These are phyloP conservation scores for Callipepla squamata DNA, from an alignment of 2,113 vertebrate genomes.

Conservation along the genomic window DNA sequence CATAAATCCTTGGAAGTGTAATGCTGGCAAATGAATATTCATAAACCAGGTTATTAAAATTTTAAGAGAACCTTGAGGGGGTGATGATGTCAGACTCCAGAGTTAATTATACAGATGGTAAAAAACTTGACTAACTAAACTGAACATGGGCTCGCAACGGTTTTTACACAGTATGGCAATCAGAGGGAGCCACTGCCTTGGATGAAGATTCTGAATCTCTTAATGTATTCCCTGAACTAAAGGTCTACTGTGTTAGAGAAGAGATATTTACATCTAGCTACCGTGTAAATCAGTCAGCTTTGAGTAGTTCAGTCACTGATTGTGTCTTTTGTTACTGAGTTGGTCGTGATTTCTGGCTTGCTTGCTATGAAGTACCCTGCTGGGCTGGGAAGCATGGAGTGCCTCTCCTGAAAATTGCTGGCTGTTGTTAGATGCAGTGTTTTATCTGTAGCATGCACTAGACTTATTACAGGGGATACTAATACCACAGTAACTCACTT, in stretches of 20 bases:
- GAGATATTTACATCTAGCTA: background rate
- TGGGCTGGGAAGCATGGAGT: background rate
- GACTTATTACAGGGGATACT: background rate
- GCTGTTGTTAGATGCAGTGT: background rate
- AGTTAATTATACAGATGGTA: conserved; percentile 38
- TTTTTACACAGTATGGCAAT: background rate
- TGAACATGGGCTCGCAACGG: background rate
- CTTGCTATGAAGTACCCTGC: background rate
- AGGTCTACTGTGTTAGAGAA: background rate
- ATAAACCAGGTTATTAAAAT: conserved; percentile 45
- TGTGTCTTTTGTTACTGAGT: background rate
- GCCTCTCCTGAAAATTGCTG: background rate
- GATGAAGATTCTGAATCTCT: background rate
- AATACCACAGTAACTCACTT: background rate
- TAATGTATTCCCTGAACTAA: background rate
- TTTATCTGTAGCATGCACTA: background rate
- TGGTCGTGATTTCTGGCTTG: background rate
- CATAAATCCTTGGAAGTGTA: conserved; percentile 46
- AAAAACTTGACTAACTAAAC: conserved; percentile 5
- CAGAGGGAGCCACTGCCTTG: background rate
- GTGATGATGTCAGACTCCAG: conserved; percentile 44
- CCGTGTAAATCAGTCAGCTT: background rate
- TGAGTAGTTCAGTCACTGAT: background rate
- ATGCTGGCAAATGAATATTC: conserved; percentile 50
- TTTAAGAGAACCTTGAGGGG: conserved; percentile 42